Base-by-base conservation (phyloP, 2,113 vertebrate species). In the Pituophis catenifer region DNA sequence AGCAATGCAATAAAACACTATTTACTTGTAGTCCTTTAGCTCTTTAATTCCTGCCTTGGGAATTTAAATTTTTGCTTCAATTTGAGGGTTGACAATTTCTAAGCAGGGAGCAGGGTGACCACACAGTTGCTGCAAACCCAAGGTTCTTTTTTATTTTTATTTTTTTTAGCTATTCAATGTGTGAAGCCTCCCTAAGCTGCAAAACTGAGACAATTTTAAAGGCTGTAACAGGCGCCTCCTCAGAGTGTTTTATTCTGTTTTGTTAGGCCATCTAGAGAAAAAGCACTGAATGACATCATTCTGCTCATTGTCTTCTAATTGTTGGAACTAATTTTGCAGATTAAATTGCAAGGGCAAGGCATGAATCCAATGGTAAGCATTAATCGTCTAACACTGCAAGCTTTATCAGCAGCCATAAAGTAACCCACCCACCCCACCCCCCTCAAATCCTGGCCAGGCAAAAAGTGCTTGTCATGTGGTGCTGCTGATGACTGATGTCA, bases 401-500 rank as follows among this genome's bases (percentile, higher is more conserved):
- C 96, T 96, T 97, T 97, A 96, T 97, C 96, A 96, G 93, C 17
- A 86, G 93, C 58, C 94, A 91, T 88, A 95, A n/a, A 96, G 89
- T 92, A 96, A 95, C 94, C 94, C 38, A 38, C 38, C 92, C 92
- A 90, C 88, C 91, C 5, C 48, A 0, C 5, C 93, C 94, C 92
- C 92, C 92, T 75, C 92, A 96, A 95, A 96, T 94, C 91, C 95
- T 95, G 93, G 95, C 92, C 90, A 95, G 96, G 96, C 95, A 97
- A 44, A 86, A 97, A 97, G 96, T 95, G 93, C 97, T 91, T 96
- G 89, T 96, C 94, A 95, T 93, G 95, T 95, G 96, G 95, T 24
- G 95, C 94, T 95, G 93, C 94, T 96, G 95, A 94, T 93, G 91
- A 92, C 94, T 93, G 93, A 94, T 95, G 95, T 65, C 95, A 90